Evolutionary conservation across 2,888 invertebrate genomes (phyloP).

Genomic region (Eudemis profundana): DNA sequence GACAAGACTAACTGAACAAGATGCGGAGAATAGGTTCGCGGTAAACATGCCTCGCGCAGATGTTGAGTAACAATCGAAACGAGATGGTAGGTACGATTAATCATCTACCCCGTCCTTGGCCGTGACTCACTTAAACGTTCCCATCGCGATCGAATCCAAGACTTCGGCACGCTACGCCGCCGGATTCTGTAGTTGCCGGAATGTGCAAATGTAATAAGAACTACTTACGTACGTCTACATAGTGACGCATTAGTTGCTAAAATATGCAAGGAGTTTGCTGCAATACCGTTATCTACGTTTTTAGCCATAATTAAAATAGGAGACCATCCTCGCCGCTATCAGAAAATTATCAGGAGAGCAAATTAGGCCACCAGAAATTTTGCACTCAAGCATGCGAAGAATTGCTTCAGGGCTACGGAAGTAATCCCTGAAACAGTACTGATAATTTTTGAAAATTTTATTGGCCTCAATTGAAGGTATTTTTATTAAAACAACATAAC

Average conservation of each 20-base stretch:
- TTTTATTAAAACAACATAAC: too few species aligned
- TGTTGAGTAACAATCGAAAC: slow-evolving; percentile 32
- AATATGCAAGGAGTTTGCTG: slow-evolving; percentile 9
- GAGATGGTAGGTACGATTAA: slow-evolving; percentile 41
- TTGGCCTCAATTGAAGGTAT: too few species aligned
- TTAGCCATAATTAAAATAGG: too few species aligned
- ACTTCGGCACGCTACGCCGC: slow-evolving; percentile 39
- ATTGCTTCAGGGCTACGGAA: too few species aligned
- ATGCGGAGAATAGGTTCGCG: slow-evolving; percentile 29
- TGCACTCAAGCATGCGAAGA: too few species aligned
- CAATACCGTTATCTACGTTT: neutral
- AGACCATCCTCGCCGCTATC: too few species aligned
- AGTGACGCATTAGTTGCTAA: neutral
- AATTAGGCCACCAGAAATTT: too few species aligned
- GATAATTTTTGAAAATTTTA: too few species aligned
- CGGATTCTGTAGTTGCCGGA: slow-evolving; percentile 10
- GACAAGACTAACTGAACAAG: neutral
- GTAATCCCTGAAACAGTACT: too few species aligned
- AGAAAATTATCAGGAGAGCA: too few species aligned
- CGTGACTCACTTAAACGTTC: slow-evolving; percentile 45
- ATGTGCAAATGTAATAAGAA: slow-evolving; percentile 18
- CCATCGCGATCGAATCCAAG: slow-evolving; percentile 39
- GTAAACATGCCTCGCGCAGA: slow-evolving; percentile 33
- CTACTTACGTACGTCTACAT: slow-evolving; percentile 16
- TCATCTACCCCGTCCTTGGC: slow-evolving; percentile 52